Evolutionary conservation across 1,140 invertebrate genomes (phyloP), one percentile per base, ranked within the genome.

Genomic region (Dreissena rostriformis): DNA sequence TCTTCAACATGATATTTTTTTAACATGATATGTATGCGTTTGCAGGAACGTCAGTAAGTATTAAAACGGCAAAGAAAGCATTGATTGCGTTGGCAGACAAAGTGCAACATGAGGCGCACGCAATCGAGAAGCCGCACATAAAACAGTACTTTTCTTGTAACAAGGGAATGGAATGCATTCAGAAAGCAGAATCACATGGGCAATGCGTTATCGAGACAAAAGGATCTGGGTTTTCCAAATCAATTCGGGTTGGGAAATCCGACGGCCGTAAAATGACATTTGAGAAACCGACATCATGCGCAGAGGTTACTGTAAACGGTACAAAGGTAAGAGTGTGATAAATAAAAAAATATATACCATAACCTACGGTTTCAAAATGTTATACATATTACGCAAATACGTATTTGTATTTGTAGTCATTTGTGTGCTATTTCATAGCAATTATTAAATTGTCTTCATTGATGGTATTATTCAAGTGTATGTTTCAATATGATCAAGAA

Each of bases 121-220:
- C 39, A 22, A 66, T 88, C 0, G 72, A 75, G 14, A 81, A 83
- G n/a, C 55, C 77, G 15, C 75, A 79, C 26, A 80, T 88, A 11
- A 73, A 65, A 7, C 77, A 75, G 63, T 75, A 85, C 52, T 71
- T 88, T 11, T 22, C 28, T 2, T 78, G 81, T 17, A 49, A 57
- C 4, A 26, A 79, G 10, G 85, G 87, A 19, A 53, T 82, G 24
- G 70, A 71, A 0, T 84, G 81, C 79, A 55, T 88, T 1, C 26
- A 65, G 53, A 67, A 68, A 26, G 73, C 86, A 22, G 78, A 88
- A 71, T 71, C 68, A 51, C 70, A 15, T 0, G 67, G 70, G 17
- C 67, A 72, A 24, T 83, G 80, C 71, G 72, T 82, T 73, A 72
- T 87, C 22, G 77, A 84, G 17, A 19, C n/a, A 53, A 14, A 66